phyloP scores from a whole-genome alignment of 1,140 invertebrate species.

The Sarcophaga peregrina region DNA sequence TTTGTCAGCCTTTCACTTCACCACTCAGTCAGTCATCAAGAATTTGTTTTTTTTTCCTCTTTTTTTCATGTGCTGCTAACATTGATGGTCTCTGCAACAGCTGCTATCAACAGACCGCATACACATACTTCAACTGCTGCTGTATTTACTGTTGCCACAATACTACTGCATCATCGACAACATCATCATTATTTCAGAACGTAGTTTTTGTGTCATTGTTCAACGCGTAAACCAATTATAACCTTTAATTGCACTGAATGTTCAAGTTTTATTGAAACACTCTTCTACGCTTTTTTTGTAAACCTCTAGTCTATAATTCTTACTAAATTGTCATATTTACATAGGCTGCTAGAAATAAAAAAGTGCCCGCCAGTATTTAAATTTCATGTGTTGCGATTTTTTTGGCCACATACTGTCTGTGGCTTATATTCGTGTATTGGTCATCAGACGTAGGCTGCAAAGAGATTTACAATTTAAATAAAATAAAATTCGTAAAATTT shows the following conservation, averaged over 20 bases:
- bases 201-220: slow-evolving; percentile 26
- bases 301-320: too few relatives aligned
- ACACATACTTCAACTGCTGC: background rate
- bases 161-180: background rate
- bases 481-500: background rate
- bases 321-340: too few relatives aligned
- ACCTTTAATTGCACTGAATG: background rate
- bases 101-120: background rate
- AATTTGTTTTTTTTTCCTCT: background rate
- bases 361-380: too few relatives aligned
- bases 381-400: too few relatives aligned
- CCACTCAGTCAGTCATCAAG: background rate
- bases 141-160: background rate
- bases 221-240: slow-evolving; percentile 27
- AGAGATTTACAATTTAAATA: slow-evolving; percentile 11
- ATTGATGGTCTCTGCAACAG: background rate
- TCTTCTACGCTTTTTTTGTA: too few relatives aligned
- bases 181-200: slow-evolving; percentile 21
- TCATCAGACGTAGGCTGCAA: background rate
- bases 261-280: too few relatives aligned
- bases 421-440: background rate
- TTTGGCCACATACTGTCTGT: too few relatives aligned
- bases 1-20: background rate
- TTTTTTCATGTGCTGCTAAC: background rate
- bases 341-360: too few relatives aligned